Conservation (phyloP, 2,113 vertebrate species). For the Protobothrops mucrosquamatus region DNA sequence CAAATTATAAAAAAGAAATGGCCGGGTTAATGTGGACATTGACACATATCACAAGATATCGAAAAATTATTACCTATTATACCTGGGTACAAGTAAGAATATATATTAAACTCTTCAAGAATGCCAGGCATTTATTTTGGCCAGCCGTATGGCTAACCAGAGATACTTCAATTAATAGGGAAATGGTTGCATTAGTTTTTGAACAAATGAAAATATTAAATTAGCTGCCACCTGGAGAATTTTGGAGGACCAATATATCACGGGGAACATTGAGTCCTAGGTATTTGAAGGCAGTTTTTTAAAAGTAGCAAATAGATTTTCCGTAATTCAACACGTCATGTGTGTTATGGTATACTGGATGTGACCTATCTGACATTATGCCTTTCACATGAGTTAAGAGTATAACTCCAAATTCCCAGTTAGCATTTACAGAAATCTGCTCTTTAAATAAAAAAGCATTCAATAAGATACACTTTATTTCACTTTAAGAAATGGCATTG, state of each 20-base stretch:
- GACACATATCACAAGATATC: background rate
- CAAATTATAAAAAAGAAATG: background rate
- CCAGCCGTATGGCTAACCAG: background rate
- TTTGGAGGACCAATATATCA: background rate
- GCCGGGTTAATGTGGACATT: background rate
- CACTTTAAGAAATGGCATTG: background rate
- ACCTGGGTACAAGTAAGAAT: background rate
- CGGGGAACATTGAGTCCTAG: background rate
- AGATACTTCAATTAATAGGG: background rate
- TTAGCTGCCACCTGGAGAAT: background rate
- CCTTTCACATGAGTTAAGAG: background rate
- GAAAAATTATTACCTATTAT: background rate
- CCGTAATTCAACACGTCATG: background rate
- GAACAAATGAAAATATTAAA: background rate
- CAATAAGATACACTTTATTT: background rate
- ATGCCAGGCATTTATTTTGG: background rate
- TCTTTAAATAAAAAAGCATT: background rate
- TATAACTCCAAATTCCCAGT: background rate
- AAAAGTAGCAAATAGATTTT: background rate
- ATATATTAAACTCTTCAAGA: background rate
- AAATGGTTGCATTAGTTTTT: background rate
- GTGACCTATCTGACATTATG: background rate
- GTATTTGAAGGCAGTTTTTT: background rate
- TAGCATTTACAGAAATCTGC: background rate
- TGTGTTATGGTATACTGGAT: background rate